Conservation (phyloP, 2,113 vertebrate species). For the Lonchura striata region DNA sequence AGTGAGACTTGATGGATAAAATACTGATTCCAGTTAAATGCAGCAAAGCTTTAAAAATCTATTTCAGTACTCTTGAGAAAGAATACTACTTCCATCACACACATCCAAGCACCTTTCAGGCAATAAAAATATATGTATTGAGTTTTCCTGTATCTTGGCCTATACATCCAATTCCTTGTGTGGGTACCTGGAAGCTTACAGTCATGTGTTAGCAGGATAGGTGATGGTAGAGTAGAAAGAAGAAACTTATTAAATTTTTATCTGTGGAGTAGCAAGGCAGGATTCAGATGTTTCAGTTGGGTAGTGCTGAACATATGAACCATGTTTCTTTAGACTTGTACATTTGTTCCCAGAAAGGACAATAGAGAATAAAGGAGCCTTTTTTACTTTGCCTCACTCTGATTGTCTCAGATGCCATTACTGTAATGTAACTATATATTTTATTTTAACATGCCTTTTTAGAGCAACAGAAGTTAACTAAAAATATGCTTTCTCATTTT, state of each 20-base stretch:
- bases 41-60: not conserved
- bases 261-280: not conserved
- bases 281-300: not conserved
- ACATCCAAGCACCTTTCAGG: not conserved
- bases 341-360: not conserved
- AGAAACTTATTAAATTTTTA: not conserved
- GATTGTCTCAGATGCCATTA: not conserved
- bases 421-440: not conserved
- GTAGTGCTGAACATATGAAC: not conserved
- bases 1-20: not conserved
- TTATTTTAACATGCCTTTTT: conserved; percentile 14
- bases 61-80: not conserved
- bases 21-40: not conserved
- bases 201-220: not conserved
- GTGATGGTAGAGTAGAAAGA: conserved; percentile 1
- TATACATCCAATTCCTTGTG: not conserved
- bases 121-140: not conserved
- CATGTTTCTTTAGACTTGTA: not conserved
- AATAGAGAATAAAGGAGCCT: not conserved
- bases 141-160: not conserved
- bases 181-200: not conserved
- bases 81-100: not conserved
- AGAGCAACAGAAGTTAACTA: conserved; percentile 53
- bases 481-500: conserved; percentile 55
- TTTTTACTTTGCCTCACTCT: not conserved